Evolutionary conservation across 2,888 invertebrate species (phyloP), one percentile per base, ranked within the genome.

Genomic region (Hetaerina titia): DNA sequence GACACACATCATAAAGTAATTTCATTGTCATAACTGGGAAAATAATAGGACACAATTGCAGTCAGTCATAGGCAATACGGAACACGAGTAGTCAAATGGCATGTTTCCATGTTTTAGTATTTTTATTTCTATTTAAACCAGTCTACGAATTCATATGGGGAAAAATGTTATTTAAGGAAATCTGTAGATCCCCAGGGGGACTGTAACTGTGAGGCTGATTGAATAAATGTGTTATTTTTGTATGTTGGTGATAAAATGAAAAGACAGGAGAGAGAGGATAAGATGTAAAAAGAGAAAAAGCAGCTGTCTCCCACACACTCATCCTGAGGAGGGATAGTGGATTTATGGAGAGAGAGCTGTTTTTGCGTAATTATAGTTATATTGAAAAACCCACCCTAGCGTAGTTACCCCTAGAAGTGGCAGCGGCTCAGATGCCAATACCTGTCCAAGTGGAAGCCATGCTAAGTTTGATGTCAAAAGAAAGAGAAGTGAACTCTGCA

Each of bases 311-410:
- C 95, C 95, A 64, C 90, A 95, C 95, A 95, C 95, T 95, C 95
- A 95, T 95, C 94, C 94, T 95, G 22, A 95, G 95, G 89, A 95
- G 95, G 95, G 94, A 95, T 95, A 95, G 95, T 95, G 95, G 95
- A 95, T 95, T 95, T 95, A 95, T 95, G 95, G 95, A 94, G 81
- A 87, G 69, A 95, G 95, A 95, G 94, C 95, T 95, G 92, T 95
- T 95, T 95, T 95, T 95, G 45, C 81, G 81, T 63, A 56, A 56
- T 89, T 64, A 56, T 89, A 60, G 25, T 31, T 45, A 63, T 13
- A 92, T 11, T 63, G 13, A 81, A 13, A 81, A 45, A 45, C 45
- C 45, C 45, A 45, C 45, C 45, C 45, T 45, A 45, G 45, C 45
- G 4, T 92, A 69, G 64, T 92, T 56, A 69, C 22, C 69, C n/a